Conservation (phyloP, 2,797 vertebrate genomes). For the Tiaroga cobitis region DNA sequence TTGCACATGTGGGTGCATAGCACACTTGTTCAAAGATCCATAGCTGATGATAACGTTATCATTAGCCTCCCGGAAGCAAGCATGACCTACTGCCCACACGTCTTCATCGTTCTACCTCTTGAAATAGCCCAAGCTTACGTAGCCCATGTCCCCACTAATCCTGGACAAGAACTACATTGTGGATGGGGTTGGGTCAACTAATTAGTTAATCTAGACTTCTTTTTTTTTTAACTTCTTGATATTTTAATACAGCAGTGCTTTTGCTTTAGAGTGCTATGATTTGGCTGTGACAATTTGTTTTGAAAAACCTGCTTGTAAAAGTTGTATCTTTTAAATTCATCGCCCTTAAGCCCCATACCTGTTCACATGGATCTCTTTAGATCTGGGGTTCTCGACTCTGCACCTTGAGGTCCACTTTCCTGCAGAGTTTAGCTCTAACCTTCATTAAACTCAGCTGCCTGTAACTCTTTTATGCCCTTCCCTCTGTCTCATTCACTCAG, state of each 20-base stretch:
- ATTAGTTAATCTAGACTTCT: background rate
- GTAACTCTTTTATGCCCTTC: background rate
- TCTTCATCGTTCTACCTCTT: conserved; percentile 67
- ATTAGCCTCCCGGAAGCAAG: conserved; percentile 1
- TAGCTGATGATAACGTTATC: background rate
- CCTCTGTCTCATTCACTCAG: too few relatives aligned
- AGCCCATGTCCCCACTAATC: conserved; percentile 71
- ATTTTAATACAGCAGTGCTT: background rate
- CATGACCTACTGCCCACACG: conserved; percentile 43
- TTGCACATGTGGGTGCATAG: background rate
- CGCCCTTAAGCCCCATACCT: background rate
- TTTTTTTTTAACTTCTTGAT: background rate
- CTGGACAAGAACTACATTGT: conserved; percentile 62
- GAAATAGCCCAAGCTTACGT: conserved; percentile 75
- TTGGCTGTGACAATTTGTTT: background rate
- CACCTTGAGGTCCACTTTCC: too few relatives aligned
- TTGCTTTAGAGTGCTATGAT: background rate
- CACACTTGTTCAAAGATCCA: background rate
- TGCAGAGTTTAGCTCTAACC: background rate
- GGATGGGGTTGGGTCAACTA: conserved; percentile 33
- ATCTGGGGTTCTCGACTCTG: background rate
- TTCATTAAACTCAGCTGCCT: background rate
- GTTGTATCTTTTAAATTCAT: background rate
- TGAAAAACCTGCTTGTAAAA: background rate
- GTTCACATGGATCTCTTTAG: background rate